phyloP scores from a whole-genome alignment of 2,888 invertebrate species.

The Arge pagana region DNA sequence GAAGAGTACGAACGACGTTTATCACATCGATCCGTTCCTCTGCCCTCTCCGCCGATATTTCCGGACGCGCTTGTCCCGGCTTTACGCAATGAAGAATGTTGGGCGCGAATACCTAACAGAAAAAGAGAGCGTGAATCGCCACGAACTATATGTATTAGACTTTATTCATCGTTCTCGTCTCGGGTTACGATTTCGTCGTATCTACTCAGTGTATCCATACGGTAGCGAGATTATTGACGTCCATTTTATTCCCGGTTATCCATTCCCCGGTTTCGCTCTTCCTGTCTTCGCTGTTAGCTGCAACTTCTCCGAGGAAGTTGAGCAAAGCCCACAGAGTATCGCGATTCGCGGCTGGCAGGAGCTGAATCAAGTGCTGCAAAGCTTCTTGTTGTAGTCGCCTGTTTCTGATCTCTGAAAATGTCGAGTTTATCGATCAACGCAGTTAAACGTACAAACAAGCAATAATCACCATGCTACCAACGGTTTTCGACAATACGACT shows the following conservation, averaged over 20 bases:
- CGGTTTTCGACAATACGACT: not conserved
- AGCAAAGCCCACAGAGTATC: slow-evolving; percentile 87
- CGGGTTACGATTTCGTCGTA: too few relatives aligned
- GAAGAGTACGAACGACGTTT: slow-evolving; percentile 81
- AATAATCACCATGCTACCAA: not conserved
- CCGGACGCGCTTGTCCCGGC: slow-evolving; percentile 61
- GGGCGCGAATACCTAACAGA: slow-evolving; percentile 77
- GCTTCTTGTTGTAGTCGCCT: slow-evolving; percentile 82
- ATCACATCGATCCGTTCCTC: slow-evolving; percentile 87
- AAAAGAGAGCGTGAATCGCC: not conserved
- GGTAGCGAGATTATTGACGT: slow-evolving; percentile 88
- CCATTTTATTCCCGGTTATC: slow-evolving; percentile 89
- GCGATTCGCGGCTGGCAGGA: slow-evolving; percentile 84
- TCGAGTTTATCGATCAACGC: too few relatives aligned
- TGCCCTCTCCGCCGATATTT: slow-evolving; percentile 69
- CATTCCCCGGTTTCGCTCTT: slow-evolving; percentile 64
- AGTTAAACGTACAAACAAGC: not conserved
- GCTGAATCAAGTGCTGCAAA: slow-evolving; percentile 79
- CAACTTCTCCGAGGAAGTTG: slow-evolving; percentile 79
- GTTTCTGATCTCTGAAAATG: slow-evolving; percentile 75
- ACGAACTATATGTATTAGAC: too few relatives aligned
- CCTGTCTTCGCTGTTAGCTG: slow-evolving; percentile 72
- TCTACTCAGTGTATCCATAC: slow-evolving; percentile 38
- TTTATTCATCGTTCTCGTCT: too few relatives aligned
- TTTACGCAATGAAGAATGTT: slow-evolving; percentile 85